Percentiles rank a stretch among this genome's conserved stretches.
Conservation (phyloP, 23 tunicate species). For the Botrylloides violaceus region DNA sequence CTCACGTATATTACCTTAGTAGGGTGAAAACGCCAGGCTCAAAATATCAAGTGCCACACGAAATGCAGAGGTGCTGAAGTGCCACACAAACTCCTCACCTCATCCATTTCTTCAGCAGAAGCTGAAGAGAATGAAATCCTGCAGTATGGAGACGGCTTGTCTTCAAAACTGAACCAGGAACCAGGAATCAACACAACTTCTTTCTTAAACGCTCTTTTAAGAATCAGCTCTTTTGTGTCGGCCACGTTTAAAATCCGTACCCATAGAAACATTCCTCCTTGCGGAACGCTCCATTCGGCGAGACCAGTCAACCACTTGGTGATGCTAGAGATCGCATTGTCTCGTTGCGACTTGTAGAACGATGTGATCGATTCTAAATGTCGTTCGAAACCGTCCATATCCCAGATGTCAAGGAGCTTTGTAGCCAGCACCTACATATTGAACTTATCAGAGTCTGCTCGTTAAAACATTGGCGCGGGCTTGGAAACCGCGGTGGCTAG, state of each 20-base stretch:
- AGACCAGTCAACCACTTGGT: conserved; percentile 51
- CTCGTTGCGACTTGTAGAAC: conserved; percentile 64
- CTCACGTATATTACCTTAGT: too few species aligned
- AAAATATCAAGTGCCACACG: too few species aligned
- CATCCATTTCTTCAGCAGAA: conserved; percentile 48
- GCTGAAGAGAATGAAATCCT: conserved; percentile 67
- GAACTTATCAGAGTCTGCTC: not conserved
- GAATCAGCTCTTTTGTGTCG: conserved; percentile 47
- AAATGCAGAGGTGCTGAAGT: too few species aligned
- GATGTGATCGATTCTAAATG: conserved; percentile 39
- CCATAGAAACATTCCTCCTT: conserved; percentile 96
- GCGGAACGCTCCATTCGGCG: conserved; percentile 87
- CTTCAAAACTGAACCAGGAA: conserved; percentile 60
- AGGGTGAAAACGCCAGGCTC: too few species aligned
- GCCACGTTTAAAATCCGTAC: conserved; percentile 46
- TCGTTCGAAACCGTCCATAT: conserved; percentile 59
- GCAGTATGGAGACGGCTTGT: conserved; percentile 40
- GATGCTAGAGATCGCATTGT: conserved; percentile 30
- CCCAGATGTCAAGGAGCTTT: conserved; percentile 65
- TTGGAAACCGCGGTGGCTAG: too few species aligned
- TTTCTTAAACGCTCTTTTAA: conserved; percentile 37
- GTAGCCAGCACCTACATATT: conserved; percentile 32
- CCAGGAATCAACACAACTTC: conserved; percentile 81
- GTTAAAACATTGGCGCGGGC: too few species aligned
- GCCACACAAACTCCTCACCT: conserved; percentile 19